Percentiles rank a stretch among this genome's conserved stretches.
These are phyloP conservation scores for Nannoperca australis DNA, from an alignment of 2,797 vertebrate species.

Conservation along the genomic window DNA sequence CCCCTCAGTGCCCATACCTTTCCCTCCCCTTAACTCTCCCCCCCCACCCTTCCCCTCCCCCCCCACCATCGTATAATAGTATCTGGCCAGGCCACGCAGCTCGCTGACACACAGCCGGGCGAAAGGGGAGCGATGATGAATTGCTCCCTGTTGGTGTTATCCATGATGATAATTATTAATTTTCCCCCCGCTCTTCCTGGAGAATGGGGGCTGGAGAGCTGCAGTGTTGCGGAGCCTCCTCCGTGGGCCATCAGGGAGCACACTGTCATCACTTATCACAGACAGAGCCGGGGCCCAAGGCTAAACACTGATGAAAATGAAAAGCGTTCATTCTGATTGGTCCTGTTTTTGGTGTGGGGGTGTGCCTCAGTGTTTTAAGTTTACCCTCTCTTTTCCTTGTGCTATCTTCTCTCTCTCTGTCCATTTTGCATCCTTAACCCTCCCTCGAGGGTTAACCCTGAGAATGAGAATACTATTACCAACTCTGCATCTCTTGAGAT, in stretches of 20 bases:
- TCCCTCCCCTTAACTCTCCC: constrained; percentile 35
- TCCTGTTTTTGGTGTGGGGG: constrained; percentile 64
- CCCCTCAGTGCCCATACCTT: constrained; percentile 70
- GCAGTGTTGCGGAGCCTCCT: constrained; percentile 77
- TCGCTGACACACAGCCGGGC: constrained; percentile 90
- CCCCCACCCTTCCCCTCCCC: constrained; percentile 32
- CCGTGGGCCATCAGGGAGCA: constrained; percentile 75
- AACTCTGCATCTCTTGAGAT: too few species aligned
- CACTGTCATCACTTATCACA: constrained; percentile 79
- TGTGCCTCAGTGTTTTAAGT: constrained; percentile 26
- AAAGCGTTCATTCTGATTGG: constrained; percentile 69
- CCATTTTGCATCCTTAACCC: constrained; percentile 1
- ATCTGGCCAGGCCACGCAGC: constrained; percentile 92
- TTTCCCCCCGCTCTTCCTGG: constrained; percentile 82
- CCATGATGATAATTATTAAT: constrained; percentile 98
- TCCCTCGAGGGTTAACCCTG: too few species aligned
- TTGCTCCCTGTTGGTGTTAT: constrained; percentile 94
- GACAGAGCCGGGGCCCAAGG: constrained; percentile 75
- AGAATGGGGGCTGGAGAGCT: constrained; percentile 63
- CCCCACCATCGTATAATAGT: constrained; percentile 93
- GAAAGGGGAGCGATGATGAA: constrained; percentile 92
- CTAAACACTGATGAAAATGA: constrained; percentile 81
- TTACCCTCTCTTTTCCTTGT: constrained; percentile 14
- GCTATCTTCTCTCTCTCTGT: background rate
- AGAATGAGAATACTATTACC: background rate